Base-by-base conservation (phyloP, 2,888 invertebrate species). In the Athalia cordata region DNA sequence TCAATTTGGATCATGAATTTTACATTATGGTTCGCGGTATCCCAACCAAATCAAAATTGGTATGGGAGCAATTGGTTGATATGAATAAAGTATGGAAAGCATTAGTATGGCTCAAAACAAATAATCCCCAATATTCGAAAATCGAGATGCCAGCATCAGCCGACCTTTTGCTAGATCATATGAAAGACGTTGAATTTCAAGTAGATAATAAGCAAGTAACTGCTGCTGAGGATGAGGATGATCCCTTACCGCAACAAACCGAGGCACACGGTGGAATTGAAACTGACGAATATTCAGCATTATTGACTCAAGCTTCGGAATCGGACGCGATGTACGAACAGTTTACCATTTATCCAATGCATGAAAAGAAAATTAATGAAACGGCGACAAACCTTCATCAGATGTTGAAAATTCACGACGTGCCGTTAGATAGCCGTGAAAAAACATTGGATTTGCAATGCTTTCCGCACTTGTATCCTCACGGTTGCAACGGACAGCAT, bases 11-110 rank as follows among this genome's bases (percentile, higher is more conserved):
- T 78, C 85, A 84, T 67, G 87, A 87, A 81, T 55, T 87, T 7
- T 86, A 80, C 79, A 85, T 88, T 79, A 75, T 86, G 65, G 83
- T 89, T 6, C 83, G 87, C 70, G 78, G 86, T 70, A 78, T 82
- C 62, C 86, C 87, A 50, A 85, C 81, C 49, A 86, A 86, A 80
- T 68, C 79, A 5, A 83, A 85, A 83, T 8, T 82, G 85, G 5
- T 50, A 11, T 66, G 66, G 66, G 47, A 47, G 11, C 11, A 45
- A 8, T 66, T 85, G 65, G 85, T 87, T 29, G 83, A 86, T 80
- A 76, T 87, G 5, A 82, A 81, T 79, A 86, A 81, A 61, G n/a
- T 61, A 11, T n/a, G n/a, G 1, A 3, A 61, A 13, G n/a, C 61
- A 61, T n/a, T 61, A 61, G 13, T n/a, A 1, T 61, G 61, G 61